phyloP scores from a whole-genome alignment of 2,797 vertebrate genomes.

The Gastrophryne carolinensis region DNA sequence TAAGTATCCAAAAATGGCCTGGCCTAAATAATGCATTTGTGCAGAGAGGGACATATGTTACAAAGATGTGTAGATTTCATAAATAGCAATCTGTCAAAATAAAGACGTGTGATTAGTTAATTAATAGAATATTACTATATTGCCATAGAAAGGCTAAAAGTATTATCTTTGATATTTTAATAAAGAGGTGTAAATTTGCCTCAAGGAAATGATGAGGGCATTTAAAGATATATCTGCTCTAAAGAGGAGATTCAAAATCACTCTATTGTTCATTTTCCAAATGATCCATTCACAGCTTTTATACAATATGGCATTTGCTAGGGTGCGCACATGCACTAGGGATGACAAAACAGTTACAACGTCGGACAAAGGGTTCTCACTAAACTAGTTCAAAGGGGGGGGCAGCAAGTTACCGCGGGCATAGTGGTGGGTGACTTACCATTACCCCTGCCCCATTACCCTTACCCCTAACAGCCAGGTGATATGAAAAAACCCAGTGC shows the following conservation, averaged over 20 bases:
- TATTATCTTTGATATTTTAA: slow-evolving; percentile 28
- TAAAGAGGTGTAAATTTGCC: slow-evolving; percentile 12
- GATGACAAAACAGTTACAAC: too few species aligned
- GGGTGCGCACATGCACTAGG: too few species aligned
- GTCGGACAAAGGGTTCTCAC: too few species aligned
- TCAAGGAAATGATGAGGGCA: not conserved
- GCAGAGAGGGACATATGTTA: not conserved
- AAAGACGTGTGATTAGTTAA: slow-evolving; percentile 45
- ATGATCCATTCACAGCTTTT: too few species aligned
- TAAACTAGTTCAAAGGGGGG: too few species aligned
- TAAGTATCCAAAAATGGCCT: not conserved
- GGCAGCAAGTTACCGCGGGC: too few species aligned
- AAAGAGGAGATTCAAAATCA: not conserved
- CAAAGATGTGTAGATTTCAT: slow-evolving; percentile 35
- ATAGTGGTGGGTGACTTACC: too few species aligned
- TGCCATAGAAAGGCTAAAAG: not conserved
- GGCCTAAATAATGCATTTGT: not conserved
- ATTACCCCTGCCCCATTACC: too few species aligned
- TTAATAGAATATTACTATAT: slow-evolving; percentile 31
- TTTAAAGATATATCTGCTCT: not conserved
- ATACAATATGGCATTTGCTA: too few species aligned
- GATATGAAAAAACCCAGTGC: too few species aligned
- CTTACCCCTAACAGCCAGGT: too few species aligned
- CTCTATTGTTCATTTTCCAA: too few species aligned
- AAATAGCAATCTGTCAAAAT: slow-evolving; percentile 47